These are phyloP conservation scores for Diplodus puntazzo DNA, from an alignment of 2,797 vertebrate genomes.

Conservation along the genomic window DNA sequence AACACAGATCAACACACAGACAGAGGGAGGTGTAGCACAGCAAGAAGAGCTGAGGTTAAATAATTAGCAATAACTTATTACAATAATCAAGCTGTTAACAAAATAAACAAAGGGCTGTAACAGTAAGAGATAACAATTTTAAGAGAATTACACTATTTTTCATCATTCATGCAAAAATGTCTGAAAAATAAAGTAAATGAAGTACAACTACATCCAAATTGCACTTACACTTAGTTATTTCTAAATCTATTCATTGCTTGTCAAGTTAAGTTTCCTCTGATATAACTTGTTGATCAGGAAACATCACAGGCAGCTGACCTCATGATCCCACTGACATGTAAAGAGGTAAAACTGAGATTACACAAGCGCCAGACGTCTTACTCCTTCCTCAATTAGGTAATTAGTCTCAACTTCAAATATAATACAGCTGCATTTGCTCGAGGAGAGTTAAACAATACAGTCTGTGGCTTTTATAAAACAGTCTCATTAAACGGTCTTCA, in stretches of 20 bases:
- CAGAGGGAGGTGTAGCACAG: no score
- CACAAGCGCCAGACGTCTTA: neutral
- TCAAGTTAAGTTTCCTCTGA: neutral
- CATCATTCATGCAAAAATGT: no score
- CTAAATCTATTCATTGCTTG: neutral
- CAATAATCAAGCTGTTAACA: no score
- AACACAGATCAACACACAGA: no score
- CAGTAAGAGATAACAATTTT: no score
- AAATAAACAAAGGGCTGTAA: no score
- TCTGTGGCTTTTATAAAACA: slow-evolving; percentile 6
- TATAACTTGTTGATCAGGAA: neutral
- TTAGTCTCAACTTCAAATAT: neutral
- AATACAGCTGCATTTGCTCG: neutral
- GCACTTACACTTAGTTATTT: neutral
- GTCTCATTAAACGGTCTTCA: neutral
- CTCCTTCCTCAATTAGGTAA: neutral
- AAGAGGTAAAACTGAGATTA: neutral
- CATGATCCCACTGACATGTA: neutral
- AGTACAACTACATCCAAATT: neutral
- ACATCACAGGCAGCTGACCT: neutral
- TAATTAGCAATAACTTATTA: no score
- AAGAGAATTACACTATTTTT: no score
- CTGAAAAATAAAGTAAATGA: no score
- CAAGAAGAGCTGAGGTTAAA: no score
- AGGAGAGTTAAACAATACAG: neutral